Evolutionary conservation across 1,140 invertebrate species (phyloP), one percentile per base, ranked within the genome.

Genomic region (Amyelois transitella): DNA sequence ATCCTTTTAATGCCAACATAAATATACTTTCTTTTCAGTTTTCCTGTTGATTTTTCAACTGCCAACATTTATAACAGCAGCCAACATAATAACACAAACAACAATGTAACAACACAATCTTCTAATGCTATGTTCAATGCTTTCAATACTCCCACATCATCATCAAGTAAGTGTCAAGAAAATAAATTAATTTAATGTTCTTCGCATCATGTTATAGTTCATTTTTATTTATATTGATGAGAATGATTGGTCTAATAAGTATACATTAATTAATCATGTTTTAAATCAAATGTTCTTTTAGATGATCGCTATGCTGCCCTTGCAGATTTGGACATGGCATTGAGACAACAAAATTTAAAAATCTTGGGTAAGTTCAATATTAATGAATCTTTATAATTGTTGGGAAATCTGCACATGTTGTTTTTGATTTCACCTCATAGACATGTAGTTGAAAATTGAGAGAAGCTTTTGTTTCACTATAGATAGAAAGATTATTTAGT

Each of bases 261-360:
- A n/a, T n/a, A n/a, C n/a, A n/a, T n/a, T n/a, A n/a, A n/a, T n/a
- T n/a, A n/a, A 14, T 38, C 1, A 14, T 1, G 1, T n/a, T 2
- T 14, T 38, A 38, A 10, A 10, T 10, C 25, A 21, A 58, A 62
- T 69, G 68, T 38, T 56, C 20, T 73, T 71, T 19, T 56, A 89
- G 88, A 88, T 79, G 88, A 89, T 69, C 78, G 88, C 20, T 89
- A 89, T 78, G 88, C 88, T 66, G 88, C 88, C 51, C 69, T 89
- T 62, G 88, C 88, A 55, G 88, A 88, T 69, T 75, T 89, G 57
- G 88, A 89, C 71, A 59, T 79, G 62, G 83, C 81, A 53, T 71
- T 88, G 64, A 75, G 85, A 61, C 82, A 89, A 56, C 84, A 89
- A 65, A 85, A 88, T 56, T 79, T 82, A 75, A 82, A 79, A 65